A percentile compares a stretch with the other conserved stretches of the same genome.
Conservation (phyloP, 2,888 invertebrate genomes). For the Gisinianus flammeolus region DNA sequence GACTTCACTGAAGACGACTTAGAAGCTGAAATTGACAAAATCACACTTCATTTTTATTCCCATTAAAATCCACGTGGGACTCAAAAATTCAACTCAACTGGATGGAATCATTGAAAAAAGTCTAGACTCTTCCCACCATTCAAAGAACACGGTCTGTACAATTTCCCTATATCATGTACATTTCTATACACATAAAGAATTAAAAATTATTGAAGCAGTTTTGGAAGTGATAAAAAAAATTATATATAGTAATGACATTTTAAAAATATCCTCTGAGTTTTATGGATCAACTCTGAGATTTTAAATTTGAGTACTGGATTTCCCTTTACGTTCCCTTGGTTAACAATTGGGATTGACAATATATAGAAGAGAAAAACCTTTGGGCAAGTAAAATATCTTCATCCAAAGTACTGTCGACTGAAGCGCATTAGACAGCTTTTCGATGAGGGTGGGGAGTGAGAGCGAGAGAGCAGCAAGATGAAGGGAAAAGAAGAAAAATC, state of each 20-base stretch:
- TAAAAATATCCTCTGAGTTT: too few relatives aligned
- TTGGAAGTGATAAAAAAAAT: background rate
- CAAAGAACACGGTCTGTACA: background rate
- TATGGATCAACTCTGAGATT: too few relatives aligned
- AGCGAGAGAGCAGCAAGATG: background rate
- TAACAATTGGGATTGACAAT: too few relatives aligned
- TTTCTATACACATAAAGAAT: background rate
- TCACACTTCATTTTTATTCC: background rate
- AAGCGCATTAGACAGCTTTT: background rate
- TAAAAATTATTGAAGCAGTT: background rate
- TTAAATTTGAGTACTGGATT: too few relatives aligned
- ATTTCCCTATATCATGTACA: background rate
- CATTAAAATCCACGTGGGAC: background rate
- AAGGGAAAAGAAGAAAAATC: background rate
- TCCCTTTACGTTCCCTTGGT: too few relatives aligned
- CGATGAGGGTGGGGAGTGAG: background rate
- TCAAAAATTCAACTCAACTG: too few relatives aligned
- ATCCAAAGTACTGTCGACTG: background rate
- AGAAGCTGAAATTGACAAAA: too few relatives aligned
- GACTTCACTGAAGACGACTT: too few relatives aligned
- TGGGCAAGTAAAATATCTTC: background rate
- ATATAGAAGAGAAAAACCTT: background rate
- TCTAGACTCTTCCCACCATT: background rate
- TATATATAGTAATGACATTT: too few relatives aligned
- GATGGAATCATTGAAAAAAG: background rate